A percentile compares a stretch with the other conserved stretches of the same genome.
Conservation (phyloP, 2,113 vertebrate genomes). For the Phodopus roborovskii region DNA sequence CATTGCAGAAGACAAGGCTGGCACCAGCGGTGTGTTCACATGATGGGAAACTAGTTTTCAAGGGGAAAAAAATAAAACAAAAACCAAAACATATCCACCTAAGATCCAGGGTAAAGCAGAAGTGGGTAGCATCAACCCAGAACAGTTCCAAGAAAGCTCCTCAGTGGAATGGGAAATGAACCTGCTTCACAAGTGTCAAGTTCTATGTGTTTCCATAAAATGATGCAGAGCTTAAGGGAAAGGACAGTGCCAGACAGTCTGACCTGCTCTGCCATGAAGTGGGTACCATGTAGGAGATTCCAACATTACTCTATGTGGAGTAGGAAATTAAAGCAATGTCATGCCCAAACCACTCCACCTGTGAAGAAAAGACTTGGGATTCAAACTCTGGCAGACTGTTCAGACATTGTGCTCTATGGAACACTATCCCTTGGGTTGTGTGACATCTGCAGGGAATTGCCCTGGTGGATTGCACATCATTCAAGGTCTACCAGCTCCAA, state of each 20-base stretch:
- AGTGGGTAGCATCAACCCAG: neutral
- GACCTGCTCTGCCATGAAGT: neutral
- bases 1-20: neutral
- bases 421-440: neutral
- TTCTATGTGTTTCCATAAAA: neutral
- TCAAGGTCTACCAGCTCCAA: neutral
- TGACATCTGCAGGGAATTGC: neutral
- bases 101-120: neutral
- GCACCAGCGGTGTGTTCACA: neutral
- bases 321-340: neutral
- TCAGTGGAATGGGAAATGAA: neutral
- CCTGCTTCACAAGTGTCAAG: no score
- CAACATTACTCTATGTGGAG: neutral
- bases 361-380: neutral
- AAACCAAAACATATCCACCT: neutral
- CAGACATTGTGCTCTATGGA: fast-evolving
- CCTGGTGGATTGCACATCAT: fast-evolving
- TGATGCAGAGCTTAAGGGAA: neutral
- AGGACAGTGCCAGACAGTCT: neutral
- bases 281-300: neutral
- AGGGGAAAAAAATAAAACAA: neutral
- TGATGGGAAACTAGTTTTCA: neutral
- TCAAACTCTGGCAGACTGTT: neutral
- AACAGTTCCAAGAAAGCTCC: neutral
- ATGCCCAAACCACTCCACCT: neutral